phyloP scores from a whole-genome alignment of 2,888 invertebrate genomes.

The Esperia sulphurella region DNA sequence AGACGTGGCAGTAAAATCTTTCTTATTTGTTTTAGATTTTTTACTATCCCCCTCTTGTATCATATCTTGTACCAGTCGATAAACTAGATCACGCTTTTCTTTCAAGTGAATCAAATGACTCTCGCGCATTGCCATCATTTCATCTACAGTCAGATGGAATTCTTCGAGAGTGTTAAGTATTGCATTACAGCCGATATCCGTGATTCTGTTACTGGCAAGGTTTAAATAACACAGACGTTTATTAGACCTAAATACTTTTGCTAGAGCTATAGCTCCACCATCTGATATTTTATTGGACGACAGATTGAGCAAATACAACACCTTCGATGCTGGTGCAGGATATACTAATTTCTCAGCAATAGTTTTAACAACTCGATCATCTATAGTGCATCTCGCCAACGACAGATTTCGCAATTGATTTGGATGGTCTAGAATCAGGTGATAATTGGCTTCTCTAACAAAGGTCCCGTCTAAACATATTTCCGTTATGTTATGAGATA shows the following conservation, averaged over 20 bases:
- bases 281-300: constrained; percentile 51
- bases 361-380: constrained; percentile 32
- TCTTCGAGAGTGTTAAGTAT: constrained; percentile 33
- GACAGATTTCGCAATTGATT: constrained; percentile 37
- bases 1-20: too few relatives aligned
- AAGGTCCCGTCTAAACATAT: constrained; percentile 40
- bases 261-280: constrained; percentile 35
- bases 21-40: constrained; percentile 20
- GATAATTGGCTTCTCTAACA: constrained; percentile 37
- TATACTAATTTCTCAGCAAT: constrained; percentile 30
- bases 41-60: not conserved
- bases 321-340: constrained; percentile 35
- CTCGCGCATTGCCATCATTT: constrained; percentile 25
- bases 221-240: constrained; percentile 45
- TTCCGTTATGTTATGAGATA: constrained; percentile 39
- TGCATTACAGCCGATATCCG: constrained; percentile 35
- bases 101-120: constrained; percentile 33
- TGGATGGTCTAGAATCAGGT: constrained; percentile 30
- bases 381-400: constrained; percentile 41
- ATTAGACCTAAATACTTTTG: constrained; percentile 39
- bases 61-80: constrained; percentile 23
- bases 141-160: constrained; percentile 37
- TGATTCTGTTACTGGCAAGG: constrained; percentile 43
- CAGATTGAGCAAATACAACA: constrained; percentile 40
- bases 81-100: constrained; percentile 27